Base-by-base conservation (phyloP, 2,113 vertebrate genomes). In the Mesitornis unicolor region DNA sequence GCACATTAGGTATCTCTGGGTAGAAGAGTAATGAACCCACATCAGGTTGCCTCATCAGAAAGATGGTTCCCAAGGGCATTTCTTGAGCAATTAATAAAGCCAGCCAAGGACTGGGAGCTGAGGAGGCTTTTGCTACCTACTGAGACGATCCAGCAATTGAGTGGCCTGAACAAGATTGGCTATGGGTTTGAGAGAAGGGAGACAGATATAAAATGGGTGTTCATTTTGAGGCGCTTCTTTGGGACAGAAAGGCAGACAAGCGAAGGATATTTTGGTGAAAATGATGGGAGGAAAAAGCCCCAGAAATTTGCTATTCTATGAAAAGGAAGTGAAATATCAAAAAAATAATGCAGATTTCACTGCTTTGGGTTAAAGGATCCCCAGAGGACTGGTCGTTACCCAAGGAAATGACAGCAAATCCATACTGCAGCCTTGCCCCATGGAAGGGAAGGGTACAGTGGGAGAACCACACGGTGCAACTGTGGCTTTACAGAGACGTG, bases 61-160 rank as follows among this genome's bases (percentile, higher is more conserved):
- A 67, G 18, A 35, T 0, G 0, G 7, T 18, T 83, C n/a, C 53
- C 19, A 25, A 69, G 15, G n/a, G 35, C 17, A 14, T 61, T 63
- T 77, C 38, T 50, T 51, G 31, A 87, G 33, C 16, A 81, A 53
- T 1, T 8, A 35, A 29, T 15, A 61, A 74, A 83, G 11, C 8
- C 65, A 90, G 42, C 2, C 29, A 73, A 11, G 24, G 61, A 56
- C 29, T 4, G 2, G 28, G 26, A 77, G 31, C 73, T 74, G 42
- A 26, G 20, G 43, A 82, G 19, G 61, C 10, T 51, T 64, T 26
- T 74, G n/a, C 15, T 42, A 31, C 25, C 45, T 40, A 15, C 36
- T 2, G 5, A 77, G 54, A 65, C 0, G 16, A 24, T 10, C 10
- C 63, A 48, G 65, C 29, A 71, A 82, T 64, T 0, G 1, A 3